Evolutionary conservation across 2,888 invertebrate genomes (phyloP), one percentile per base, ranked within the genome.

Genomic region (Halictus quadricinctus): DNA sequence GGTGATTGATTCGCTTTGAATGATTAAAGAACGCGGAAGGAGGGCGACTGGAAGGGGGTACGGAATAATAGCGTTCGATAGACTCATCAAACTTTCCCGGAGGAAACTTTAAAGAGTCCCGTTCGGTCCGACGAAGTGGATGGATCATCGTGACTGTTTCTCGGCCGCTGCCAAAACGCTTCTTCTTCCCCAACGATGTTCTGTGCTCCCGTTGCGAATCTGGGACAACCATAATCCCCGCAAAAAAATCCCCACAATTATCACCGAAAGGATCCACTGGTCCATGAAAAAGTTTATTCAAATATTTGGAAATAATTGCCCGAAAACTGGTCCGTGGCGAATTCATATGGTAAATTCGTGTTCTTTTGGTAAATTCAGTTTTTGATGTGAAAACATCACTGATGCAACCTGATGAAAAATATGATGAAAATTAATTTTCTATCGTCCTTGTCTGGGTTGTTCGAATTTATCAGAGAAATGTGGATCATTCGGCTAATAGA

Each of bases 1-100:
- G 93, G 94, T 94, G 94, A 94, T 94, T 94, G 94, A 94, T 94
- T 94, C 92, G 93, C 94, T 94, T 93, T 94, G 94, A 94, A 94
- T 94, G 94, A 95, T 94, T 94, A 94, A 94, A 94, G 93, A 94
- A 93, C 90, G 91, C 90, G 91, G 90, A 90, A 90, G 91, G 90
- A 88, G 90, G 89, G 88, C 90, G 88, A 82, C 86, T 85, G 87
- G 88, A 87, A 81, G 87, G 84, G 83, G 85, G 84, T 84, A 85
- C 75, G 91, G 92, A 93, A 93, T 94, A 94, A 94, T 93, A 91
- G 92, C 93, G 91, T 93, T 93, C 93, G 94, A 94, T 94, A 94
- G 94, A 94, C 94, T 94, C 93, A 94, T 94, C 94, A 94, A 94
- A 94, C 90, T 94, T 93, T 93, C 90, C 86, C 91, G 81, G 54